Evolutionary conservation across 53 echinoderm and acorn worm genomes (phyloP).

Genomic region (Echinarachnius parma): DNA sequence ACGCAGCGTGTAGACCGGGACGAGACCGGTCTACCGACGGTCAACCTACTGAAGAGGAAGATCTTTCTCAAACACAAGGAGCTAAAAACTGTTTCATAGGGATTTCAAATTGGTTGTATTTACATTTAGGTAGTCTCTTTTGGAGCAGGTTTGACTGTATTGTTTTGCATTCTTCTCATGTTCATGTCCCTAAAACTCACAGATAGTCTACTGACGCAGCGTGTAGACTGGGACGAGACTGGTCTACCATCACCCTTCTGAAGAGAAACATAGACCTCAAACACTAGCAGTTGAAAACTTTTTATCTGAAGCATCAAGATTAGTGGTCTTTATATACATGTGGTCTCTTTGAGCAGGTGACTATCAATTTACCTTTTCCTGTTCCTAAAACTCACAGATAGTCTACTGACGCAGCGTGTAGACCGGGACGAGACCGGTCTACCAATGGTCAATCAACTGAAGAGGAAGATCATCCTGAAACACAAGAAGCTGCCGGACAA

Average conservation of each 20-base stretch:
- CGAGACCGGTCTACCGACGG: slow-evolving; percentile 76
- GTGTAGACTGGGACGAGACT: slow-evolving; percentile 76
- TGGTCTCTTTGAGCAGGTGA: too few species aligned
- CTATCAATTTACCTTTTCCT: too few species aligned
- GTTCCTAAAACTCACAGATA: too few species aligned
- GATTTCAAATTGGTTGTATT: too few species aligned
- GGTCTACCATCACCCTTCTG: slow-evolving; percentile 81
- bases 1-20: slow-evolving; percentile 73
- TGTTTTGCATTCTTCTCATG: too few species aligned
- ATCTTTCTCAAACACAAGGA: slow-evolving; percentile 98
- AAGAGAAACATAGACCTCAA: slow-evolving; percentile 89
- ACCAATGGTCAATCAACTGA: slow-evolving; percentile 78
- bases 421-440: slow-evolving; percentile 80
- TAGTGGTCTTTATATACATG: too few species aligned
- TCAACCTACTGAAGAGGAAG: slow-evolving; percentile 81
- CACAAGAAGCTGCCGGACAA: slow-evolving; percentile 95
- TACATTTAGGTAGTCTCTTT: too few species aligned
- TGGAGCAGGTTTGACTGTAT: too few species aligned
- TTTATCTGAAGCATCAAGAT: too few species aligned
- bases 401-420: slow-evolving; percentile 55
- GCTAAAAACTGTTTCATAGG: too few species aligned
- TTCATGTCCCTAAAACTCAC: too few species aligned
- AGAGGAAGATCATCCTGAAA: slow-evolving; percentile 89
- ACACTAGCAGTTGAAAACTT: slow-evolving; percentile 97
- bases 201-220: slow-evolving; percentile 53